Conservation (phyloP, 2,113 vertebrate species). For the Prionailurus viverrinus region DNA sequence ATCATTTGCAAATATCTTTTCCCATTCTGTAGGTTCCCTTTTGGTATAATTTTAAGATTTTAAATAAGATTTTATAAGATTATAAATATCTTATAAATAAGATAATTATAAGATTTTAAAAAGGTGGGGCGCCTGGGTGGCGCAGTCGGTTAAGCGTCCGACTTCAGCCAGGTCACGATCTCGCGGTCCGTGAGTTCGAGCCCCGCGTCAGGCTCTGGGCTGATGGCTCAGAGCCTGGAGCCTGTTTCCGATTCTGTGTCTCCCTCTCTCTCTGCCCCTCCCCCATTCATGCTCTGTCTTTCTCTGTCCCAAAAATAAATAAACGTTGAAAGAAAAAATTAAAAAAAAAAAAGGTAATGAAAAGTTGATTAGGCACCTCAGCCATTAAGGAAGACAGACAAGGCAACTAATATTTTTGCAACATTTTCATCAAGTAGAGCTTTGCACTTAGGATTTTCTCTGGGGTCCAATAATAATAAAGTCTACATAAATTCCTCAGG, state of each 20-base stretch:
- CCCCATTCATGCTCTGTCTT: too few species aligned
- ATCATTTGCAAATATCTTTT: not conserved
- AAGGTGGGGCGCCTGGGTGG: not conserved
- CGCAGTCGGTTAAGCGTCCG: too few species aligned
- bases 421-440: not conserved
- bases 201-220: too few species aligned
- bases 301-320: too few species aligned
- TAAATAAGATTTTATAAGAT: not conserved
- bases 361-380: not conserved
- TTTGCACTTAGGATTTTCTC: not conserved
- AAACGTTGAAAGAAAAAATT: too few species aligned
- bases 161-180: too few species aligned
- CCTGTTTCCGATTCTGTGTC: too few species aligned
- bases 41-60: not conserved
- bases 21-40: not conserved
- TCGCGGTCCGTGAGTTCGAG: too few species aligned
- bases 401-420: not conserved
- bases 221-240: too few species aligned
- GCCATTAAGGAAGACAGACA: not conserved
- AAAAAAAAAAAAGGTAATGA: not conserved
- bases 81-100: too few species aligned
- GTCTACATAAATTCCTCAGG: not conserved
- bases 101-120: not conserved
- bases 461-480: not conserved
- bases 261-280: too few species aligned